These are phyloP conservation scores for Tricholaema leucomelas DNA, from an alignment of 2,113 vertebrate genomes.

Conservation along the genomic window DNA sequence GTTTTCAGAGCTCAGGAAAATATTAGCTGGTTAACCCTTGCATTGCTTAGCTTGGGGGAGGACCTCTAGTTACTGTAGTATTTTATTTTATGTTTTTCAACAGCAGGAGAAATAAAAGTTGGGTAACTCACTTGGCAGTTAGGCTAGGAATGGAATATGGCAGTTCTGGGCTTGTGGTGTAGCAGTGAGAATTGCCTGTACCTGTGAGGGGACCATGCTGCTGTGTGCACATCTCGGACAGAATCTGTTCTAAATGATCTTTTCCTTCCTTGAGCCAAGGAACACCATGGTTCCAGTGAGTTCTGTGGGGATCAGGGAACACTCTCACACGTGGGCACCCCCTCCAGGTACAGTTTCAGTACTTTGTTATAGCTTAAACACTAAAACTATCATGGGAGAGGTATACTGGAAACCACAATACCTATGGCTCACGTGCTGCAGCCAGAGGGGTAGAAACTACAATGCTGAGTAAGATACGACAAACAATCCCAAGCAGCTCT, in stretches of 20 bases:
- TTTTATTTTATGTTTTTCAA: neutral
- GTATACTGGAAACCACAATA: too few species aligned
- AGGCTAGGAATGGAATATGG: neutral
- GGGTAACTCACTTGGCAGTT: neutral
- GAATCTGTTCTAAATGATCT: neutral
- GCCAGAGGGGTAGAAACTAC: too few species aligned
- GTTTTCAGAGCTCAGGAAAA: slow-evolving; percentile 47
- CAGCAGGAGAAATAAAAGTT: neutral
- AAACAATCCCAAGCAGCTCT: too few species aligned
- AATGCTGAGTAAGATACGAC: too few species aligned
- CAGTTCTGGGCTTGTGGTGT: neutral
- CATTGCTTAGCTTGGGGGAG: neutral
- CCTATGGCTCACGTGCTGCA: too few species aligned
- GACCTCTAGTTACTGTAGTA: neutral
- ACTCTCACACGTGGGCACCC: too few species aligned
- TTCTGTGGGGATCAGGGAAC: too few species aligned
- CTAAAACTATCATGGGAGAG: too few species aligned
- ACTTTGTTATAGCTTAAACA: too few species aligned
- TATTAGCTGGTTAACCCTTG: slow-evolving; percentile 52
- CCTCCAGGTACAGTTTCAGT: too few species aligned
- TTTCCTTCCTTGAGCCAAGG: neutral
- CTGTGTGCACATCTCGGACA: neutral
- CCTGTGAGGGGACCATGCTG: fast-evolving
- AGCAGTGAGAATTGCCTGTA: neutral
- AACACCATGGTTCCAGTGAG: too few species aligned